Conservation (phyloP, 2,888 invertebrate species). For the Phasia obesa region DNA sequence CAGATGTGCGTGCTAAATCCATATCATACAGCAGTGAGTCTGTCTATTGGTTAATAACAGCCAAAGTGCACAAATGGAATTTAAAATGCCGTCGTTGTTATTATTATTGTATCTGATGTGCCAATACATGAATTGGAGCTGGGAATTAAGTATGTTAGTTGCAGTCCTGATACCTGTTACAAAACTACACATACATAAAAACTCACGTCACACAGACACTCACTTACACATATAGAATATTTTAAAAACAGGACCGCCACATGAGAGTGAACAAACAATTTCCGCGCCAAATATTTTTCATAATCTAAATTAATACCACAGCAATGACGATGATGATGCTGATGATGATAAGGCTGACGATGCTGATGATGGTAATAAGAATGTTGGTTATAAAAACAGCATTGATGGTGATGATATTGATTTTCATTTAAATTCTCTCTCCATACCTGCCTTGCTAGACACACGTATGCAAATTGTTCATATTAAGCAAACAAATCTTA, state of each 20-base stretch:
- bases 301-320: conserved; percentile 67
- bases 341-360: neutral
- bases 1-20: conserved; percentile 41
- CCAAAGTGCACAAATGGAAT: conserved; percentile 55
- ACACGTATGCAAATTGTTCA: neutral
- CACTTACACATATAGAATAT: conserved; percentile 7
- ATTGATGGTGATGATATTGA: neutral
- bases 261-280: conserved; percentile 58
- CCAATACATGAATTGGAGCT: conserved; percentile 22
- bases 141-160: neutral
- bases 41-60: conserved; percentile 26
- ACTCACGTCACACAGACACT: neutral
- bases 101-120: conserved; percentile 20
- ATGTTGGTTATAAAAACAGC: neutral
- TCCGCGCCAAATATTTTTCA: conserved; percentile 67
- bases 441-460: too few species aligned
- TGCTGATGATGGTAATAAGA: neutral
- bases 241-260: conserved; percentile 42
- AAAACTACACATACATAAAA: neutral
- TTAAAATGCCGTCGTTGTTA: conserved; percentile 25
- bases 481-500: neutral
- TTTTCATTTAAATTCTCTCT: neutral
- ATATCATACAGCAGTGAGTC: conserved; percentile 8
- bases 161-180: conserved; percentile 25
- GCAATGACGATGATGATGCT: conserved; percentile 19